These are phyloP conservation scores for Emmelina monodactyla DNA, from an alignment of 2,888 invertebrate species.

Conservation along the genomic window DNA sequence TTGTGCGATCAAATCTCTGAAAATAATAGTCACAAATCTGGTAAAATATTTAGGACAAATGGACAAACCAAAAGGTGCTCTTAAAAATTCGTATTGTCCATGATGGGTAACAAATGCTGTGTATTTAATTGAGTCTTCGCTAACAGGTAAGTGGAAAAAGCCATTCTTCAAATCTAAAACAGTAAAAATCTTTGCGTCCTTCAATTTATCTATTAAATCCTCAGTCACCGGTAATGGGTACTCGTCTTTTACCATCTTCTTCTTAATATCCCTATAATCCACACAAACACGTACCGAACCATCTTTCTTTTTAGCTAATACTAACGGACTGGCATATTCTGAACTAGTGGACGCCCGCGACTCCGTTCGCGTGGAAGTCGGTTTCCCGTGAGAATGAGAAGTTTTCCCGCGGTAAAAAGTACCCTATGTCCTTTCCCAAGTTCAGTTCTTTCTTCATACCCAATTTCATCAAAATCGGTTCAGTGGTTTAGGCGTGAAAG, in stretches of 20 bases:
- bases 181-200: conserved; percentile 3
- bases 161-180: conserved; percentile 9
- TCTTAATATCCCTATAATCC: conserved; percentile 14
- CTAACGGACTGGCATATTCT: conserved; percentile 10
- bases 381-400: no score
- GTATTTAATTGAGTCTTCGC: conserved; percentile 9
- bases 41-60: conserved; percentile 14
- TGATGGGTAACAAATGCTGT: conserved; percentile 11
- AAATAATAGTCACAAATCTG: conserved; percentile 16
- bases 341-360: no score
- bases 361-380: no score
- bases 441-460: no score
- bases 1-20: conserved; percentile 13
- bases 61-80: conserved; percentile 16
- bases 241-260: conserved; percentile 15
- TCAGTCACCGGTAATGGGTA: conserved; percentile 12
- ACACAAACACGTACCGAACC: conserved; percentile 12
- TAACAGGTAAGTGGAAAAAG: conserved; percentile 7
- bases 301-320: conserved; percentile 13
- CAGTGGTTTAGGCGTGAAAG: no score
- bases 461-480: no score
- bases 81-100: conserved; percentile 13
- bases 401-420: no score
- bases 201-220: conserved; percentile 8
- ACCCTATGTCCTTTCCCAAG: no score